Percentiles rank a stretch among this genome's conserved stretches.
Conservation (phyloP, 2,888 invertebrate genomes). For the Caenorhabditis becei region DNA sequence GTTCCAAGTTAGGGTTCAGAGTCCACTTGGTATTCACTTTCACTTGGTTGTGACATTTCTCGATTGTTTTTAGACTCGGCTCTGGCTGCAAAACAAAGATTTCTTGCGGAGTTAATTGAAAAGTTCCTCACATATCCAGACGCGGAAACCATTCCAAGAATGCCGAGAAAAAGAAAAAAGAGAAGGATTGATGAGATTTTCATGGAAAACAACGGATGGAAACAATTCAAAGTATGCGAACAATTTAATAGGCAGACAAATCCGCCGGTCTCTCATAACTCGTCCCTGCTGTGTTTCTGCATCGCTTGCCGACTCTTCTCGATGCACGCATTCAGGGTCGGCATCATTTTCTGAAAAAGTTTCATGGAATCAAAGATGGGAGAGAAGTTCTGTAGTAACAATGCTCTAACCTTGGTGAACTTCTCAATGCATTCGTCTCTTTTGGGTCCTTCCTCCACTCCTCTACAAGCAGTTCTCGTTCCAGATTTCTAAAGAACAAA, state of each 20-base stretch:
- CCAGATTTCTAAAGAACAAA: conserved; percentile 28
- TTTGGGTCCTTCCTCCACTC: conserved; percentile 22
- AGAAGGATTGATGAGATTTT: conserved; percentile 16
- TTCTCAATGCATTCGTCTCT: conserved; percentile 48
- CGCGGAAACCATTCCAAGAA: conserved; percentile 13
- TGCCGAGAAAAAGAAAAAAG: conserved; percentile 9
- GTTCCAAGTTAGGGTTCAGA: too few relatives aligned
- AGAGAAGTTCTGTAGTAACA: neutral
- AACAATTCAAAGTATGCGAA: conserved; percentile 7
- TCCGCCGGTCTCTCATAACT: conserved; percentile 34
- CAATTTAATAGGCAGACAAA: conserved; percentile 11
- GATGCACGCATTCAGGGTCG: conserved; percentile 47
- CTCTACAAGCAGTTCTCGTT: conserved; percentile 29
- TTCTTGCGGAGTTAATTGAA: conserved; percentile 8
- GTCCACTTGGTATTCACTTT: conserved; percentile 26
- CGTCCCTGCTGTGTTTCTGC: conserved; percentile 12
- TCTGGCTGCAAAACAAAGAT: conserved; percentile 45
- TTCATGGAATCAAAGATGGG: conserved; percentile 2
- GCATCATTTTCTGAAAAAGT: conserved; percentile 65
- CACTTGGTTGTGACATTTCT: conserved; percentile 52
- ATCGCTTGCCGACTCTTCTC: conserved; percentile 27
- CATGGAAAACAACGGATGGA: conserved; percentile 11
- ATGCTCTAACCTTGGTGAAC: conserved; percentile 39
- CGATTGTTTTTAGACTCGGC: conserved; percentile 46
- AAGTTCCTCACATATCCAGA: conserved; percentile 47